Percentiles rank a stretch among this genome's conserved stretches.
phyloP scores from a whole-genome alignment of 2,888 invertebrate genomes.

The Exocentrus adspersus region DNA sequence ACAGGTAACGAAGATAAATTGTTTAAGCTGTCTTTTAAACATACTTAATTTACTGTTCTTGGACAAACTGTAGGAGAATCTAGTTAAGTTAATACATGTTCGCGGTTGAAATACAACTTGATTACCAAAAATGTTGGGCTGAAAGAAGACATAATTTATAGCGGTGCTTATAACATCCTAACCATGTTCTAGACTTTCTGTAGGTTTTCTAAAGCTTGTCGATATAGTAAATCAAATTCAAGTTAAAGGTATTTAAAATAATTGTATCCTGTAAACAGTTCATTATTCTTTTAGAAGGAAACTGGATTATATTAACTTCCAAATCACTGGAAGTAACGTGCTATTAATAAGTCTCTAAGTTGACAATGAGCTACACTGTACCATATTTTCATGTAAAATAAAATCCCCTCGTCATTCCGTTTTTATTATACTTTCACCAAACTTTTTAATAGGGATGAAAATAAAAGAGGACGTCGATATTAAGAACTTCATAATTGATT shows the following conservation, averaged over 20 bases:
- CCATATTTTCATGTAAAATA: constrained; percentile 34
- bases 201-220: too few relatives aligned
- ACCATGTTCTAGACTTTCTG: too few relatives aligned
- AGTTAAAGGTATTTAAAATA: too few relatives aligned
- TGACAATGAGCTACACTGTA: background rate
- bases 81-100: background rate
- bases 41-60: too few relatives aligned
- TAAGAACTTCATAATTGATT: constrained; percentile 46
- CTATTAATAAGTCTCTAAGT: background rate
- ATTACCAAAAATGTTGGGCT: background rate
- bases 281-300: too few relatives aligned
- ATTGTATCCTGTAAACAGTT: too few relatives aligned
- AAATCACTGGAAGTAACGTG: too few relatives aligned
- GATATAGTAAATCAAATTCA: too few relatives aligned
- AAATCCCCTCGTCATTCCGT: constrained; percentile 39
- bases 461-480: constrained; percentile 43
- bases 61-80: background rate
- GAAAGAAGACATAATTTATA: background rate
- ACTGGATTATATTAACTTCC: too few relatives aligned
- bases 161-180: too few relatives aligned
- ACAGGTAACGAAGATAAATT: too few relatives aligned
- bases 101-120: background rate
- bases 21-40: too few relatives aligned
- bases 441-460: constrained; percentile 45
- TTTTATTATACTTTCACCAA: constrained; percentile 37